Conservation (phyloP, 2,113 vertebrate genomes). For the Oncorhynchus gorbuscha region DNA sequence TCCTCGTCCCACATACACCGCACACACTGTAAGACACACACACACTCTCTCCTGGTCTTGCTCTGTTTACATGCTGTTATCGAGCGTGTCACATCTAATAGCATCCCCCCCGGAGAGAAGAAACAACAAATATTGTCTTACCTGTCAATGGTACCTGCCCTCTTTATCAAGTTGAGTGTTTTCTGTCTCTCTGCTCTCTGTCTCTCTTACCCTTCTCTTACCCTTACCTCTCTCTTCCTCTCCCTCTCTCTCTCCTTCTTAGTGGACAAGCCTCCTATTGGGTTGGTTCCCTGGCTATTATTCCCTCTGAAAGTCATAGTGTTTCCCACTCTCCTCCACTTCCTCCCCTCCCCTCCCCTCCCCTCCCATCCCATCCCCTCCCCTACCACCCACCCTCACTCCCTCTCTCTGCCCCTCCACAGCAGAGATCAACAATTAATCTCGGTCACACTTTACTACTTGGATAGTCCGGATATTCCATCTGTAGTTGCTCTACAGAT, state of each 20-base stretch:
- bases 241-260: conserved; percentile 25
- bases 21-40: background rate
- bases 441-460: no score
- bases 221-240: conserved; percentile 42
- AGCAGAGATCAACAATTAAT: no score
- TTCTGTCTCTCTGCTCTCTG: conserved; percentile 54
- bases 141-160: conserved; percentile 56
- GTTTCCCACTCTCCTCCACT: conserved; percentile 34
- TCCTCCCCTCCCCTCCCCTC: conserved; percentile 8
- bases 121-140: conserved; percentile 61
- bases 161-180: conserved; percentile 61
- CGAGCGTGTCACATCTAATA: conserved; percentile 1
- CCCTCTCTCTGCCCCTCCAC: conserved; percentile 31
- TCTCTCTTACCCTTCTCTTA: conserved; percentile 45
- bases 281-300: conserved; percentile 54
- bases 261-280: conserved; percentile 55
- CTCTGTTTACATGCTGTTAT: conserved; percentile 22
- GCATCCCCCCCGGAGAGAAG: background rate
- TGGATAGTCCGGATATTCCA: no score
- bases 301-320: conserved; percentile 64
- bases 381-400: background rate
- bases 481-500: no score
- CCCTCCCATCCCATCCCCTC: conserved; percentile 2
- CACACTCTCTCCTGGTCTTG: conserved; percentile 9
- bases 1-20: conserved; percentile 20